Conservation (phyloP, 2,113 vertebrate species). For the Pygoscelis adeliae region DNA sequence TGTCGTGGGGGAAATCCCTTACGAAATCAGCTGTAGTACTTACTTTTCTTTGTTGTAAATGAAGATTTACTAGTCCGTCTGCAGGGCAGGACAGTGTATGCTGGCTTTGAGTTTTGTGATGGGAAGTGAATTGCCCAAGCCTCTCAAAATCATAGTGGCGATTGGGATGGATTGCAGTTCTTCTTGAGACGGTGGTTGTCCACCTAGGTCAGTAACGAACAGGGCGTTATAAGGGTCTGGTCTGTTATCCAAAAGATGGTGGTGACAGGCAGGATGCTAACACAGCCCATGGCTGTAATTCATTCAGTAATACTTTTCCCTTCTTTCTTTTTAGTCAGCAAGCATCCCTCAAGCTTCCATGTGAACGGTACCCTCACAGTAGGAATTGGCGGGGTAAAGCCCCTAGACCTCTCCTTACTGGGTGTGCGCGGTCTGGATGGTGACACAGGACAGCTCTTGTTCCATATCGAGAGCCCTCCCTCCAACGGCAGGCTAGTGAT, state of each 20-base stretch:
- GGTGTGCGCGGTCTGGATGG: conserved; percentile 60
- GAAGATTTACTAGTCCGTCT: not conserved
- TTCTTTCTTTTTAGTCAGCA: conserved; percentile 72
- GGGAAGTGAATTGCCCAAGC: not conserved
- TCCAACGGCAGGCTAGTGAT: conserved; percentile 80
- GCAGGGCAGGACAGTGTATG: not conserved
- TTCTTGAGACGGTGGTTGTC: not conserved
- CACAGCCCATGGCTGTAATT: not conserved
- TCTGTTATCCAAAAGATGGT: not conserved
- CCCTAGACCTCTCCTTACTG: conserved; percentile 76
- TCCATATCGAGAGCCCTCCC: conserved; percentile 78
- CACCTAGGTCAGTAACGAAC: not conserved
- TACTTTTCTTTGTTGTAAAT: not conserved
- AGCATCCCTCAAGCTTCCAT: conserved; percentile 59
- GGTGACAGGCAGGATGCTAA: not conserved
- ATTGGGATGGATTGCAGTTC: not conserved
- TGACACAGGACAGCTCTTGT: conserved; percentile 53
- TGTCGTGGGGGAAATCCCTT: not conserved
- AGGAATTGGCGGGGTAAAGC: conserved; percentile 76
- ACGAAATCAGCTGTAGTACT: not conserved
- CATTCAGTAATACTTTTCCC: not conserved
- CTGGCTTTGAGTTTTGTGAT: not conserved
- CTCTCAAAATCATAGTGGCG: not conserved
- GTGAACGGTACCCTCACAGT: conserved; percentile 80
- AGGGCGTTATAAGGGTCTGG: not conserved